These are phyloP conservation scores for Spheniscus mendiculus DNA, from an alignment of 2,113 vertebrate species.

Conservation along the genomic window DNA sequence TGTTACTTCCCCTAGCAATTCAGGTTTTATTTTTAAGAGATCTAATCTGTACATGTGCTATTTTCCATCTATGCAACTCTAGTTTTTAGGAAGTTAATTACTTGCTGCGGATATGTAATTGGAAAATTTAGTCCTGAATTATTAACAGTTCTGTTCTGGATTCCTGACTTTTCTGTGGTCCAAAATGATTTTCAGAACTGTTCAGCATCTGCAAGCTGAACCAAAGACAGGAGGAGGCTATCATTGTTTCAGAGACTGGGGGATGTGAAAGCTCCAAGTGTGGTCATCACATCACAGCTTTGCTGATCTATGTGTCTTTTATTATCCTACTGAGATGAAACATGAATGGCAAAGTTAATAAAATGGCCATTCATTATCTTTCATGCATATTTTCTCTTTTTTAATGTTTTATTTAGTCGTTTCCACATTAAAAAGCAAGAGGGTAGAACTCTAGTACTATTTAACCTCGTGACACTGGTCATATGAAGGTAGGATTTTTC, in stretches of 20 bases:
- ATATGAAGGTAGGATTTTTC: background rate
- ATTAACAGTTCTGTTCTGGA: background rate
- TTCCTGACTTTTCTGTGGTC: background rate
- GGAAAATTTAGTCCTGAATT: background rate
- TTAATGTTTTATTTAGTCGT: constrained; percentile 26
- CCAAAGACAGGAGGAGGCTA: background rate
- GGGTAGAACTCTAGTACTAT: background rate
- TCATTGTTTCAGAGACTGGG: background rate
- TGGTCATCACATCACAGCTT: background rate
- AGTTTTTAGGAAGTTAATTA: constrained; percentile 33
- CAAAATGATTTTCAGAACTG: background rate
- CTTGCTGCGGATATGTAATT: constrained; percentile 8
- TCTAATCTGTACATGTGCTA: constrained; percentile 9
- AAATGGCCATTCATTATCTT: constrained; percentile 15
- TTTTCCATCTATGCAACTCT: constrained; percentile 17
- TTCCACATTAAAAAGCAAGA: constrained; percentile 10
- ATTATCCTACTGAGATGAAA: constrained; percentile 5
- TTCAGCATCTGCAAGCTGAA: background rate
- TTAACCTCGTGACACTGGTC: background rate
- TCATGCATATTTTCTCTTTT: constrained; percentile 20
- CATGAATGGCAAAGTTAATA: background rate
- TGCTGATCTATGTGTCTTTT: constrained; percentile 26
- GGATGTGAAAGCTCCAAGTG: background rate
- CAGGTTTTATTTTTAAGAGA: constrained; percentile 33
- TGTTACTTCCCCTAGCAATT: constrained; percentile 14